A percentile compares a stretch with the other conserved stretches of the same genome.
Evolutionary conservation across 2,888 invertebrate species (phyloP).

Genomic region (Meteorus colon): DNA sequence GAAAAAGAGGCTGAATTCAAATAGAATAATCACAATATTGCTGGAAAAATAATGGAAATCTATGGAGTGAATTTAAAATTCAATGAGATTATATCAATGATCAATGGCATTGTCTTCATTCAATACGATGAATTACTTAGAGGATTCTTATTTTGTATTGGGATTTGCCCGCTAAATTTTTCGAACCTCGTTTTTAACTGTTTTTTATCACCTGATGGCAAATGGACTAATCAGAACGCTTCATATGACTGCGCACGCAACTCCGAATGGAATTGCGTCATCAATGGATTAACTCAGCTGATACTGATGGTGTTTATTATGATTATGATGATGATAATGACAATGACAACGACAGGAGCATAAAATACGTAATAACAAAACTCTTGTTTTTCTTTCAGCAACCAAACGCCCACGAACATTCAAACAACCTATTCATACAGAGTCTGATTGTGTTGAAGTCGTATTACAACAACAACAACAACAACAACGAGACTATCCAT

Average conservation of each 20-base stretch:
- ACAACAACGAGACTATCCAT: no score
- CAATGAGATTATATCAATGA: background rate
- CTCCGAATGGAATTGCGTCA: background rate
- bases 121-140: background rate
- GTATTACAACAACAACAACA: no score
- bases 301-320: background rate
- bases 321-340: background rate
- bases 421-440: background rate
- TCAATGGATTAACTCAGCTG: background rate
- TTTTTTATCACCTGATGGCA: background rate
- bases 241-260: background rate
- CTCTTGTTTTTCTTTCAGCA: background rate
- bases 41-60: no score
- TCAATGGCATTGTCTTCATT: background rate
- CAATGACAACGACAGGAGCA: background rate
- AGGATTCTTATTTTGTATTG: background rate
- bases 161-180: background rate
- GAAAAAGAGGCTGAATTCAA: no score
- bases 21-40: no score
- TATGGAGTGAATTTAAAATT: no score
- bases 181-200: background rate
- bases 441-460: background rate
- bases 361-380: background rate
- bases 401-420: background rate
- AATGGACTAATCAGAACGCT: background rate